Base-by-base conservation (phyloP, 1,140 invertebrate species). In the Nomia melanderi region DNA sequence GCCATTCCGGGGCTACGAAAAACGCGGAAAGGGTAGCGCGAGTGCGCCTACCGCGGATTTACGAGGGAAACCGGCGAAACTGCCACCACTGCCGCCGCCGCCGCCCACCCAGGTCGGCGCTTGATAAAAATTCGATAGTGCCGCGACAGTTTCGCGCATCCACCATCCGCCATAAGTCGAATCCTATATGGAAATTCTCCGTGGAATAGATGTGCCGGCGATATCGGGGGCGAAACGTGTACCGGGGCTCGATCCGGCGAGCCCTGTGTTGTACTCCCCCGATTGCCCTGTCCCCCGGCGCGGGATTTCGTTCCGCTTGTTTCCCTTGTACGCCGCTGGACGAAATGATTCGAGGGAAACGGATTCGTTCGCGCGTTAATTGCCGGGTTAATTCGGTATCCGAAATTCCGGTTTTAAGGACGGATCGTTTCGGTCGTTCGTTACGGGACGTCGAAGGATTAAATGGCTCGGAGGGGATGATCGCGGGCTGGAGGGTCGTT, bases 1-100 rank as follows among this genome's bases (percentile, higher is more conserved):
- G 71, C 77, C 57, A 39, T 77, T 79, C 77, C 50, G 76, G 50
- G 76, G 56, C 56, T 44, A 50, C 59, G 62, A 77, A 78, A 80
- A 77, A 75, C 75, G 66, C 53, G 62, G 66, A 65, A 69, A 63
- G 81, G 71, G 65, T 31, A 67, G 56, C 59, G 73, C 57, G 60
- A n/a, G 44, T 17, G 14, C 41, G 14, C 4, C 41, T 17, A 7
- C 27, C 29, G n/a, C 50, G 64, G 74, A 56, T 74, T 64, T 78
- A 60, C 71, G 53, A 62, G 33, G 54, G 36, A 67, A 67, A 64
- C 59, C 17, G 25, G 27, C 39, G 9, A 36, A 66, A 60, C 47
- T 50, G 23, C 41, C 31, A 5, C 17, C 25, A 20, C 25, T 3
- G 31, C 25, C 25, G n/a, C n/a, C n/a, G n/a, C n/a, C n/a, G n/a